phyloP scores from a whole-genome alignment of 2,797 vertebrate species.

The Salarias fasciatus region DNA sequence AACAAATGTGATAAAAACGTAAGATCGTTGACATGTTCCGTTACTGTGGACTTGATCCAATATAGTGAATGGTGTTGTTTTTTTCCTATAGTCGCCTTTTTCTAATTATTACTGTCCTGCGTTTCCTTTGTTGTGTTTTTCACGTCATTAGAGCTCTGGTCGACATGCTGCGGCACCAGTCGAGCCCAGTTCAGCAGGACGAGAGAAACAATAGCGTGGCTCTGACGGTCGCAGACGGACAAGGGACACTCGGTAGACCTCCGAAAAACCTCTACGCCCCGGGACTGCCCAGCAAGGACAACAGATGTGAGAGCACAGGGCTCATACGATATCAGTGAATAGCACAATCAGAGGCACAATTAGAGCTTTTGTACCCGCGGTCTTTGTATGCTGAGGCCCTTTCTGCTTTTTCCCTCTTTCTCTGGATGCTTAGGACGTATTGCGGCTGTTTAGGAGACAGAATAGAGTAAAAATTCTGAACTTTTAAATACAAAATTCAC shows the following conservation, averaged over 20 bases:
- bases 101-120: conserved; percentile 2
- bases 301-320: conserved; percentile 84
- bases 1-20: too few species aligned
- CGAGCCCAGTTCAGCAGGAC: conserved; percentile 87
- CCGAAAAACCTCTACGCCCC: conserved; percentile 91
- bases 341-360: conserved; percentile 32
- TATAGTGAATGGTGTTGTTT: too few species aligned
- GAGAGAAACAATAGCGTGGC: conserved; percentile 92
- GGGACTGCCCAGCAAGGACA: conserved; percentile 87
- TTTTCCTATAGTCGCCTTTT: too few species aligned
- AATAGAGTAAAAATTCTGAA: conserved; percentile 5
- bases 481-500: conserved; percentile 13
- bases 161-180: conserved; percentile 92
- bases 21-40: too few species aligned
- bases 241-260: conserved; percentile 87
- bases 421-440: conserved; percentile 21
- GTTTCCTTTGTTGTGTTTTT: conserved; percentile 20
- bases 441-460: conserved; percentile 6
- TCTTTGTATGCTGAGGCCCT: conserved; percentile 7
- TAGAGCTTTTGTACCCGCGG: conserved; percentile 30
- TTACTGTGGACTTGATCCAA: too few species aligned
- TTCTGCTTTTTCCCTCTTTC: conserved; percentile 3
- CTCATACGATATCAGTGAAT: conserved; percentile 28
- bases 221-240: conserved; percentile 82
- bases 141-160: conserved; percentile 86